Conservation (phyloP, 2,113 vertebrate species). For the Sardina pilchardus region DNA sequence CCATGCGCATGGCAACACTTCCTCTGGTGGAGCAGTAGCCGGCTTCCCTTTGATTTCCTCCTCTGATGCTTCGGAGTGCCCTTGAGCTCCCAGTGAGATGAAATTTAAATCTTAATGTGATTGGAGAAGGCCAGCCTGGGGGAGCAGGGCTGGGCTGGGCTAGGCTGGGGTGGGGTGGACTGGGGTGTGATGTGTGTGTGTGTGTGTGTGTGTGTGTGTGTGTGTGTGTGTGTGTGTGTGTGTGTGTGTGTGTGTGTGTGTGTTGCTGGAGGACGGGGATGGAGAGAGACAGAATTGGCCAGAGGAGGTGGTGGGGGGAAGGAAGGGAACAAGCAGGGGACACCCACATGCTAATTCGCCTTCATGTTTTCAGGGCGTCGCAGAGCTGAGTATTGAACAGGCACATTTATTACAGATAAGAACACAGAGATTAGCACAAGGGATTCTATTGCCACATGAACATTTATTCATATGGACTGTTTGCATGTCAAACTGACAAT, state of each 20-base stretch:
- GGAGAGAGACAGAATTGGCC: not conserved
- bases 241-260: not conserved
- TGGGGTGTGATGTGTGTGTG: too few relatives aligned
- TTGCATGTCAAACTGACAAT: not conserved
- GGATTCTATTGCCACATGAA: not conserved
- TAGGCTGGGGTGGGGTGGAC: too few relatives aligned
- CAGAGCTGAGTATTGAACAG: not conserved
- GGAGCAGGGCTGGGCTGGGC: not conserved
- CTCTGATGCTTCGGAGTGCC: conserved; percentile 32
- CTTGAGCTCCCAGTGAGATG: conserved; percentile 40
- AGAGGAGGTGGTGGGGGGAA: not conserved
- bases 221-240: not conserved
- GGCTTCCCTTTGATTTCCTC: conserved; percentile 26
- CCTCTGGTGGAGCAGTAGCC: conserved; percentile 24
- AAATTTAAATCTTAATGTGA: conserved; percentile 49
- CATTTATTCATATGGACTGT: not conserved
- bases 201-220: not conserved
- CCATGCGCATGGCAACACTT: conserved; percentile 27
- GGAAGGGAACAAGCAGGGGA: not conserved
- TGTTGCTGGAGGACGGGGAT: not conserved
- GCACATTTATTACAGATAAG: not conserved
- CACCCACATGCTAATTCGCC: not conserved
- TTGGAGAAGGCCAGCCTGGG: conserved; percentile 22
- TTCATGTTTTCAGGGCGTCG: not conserved
- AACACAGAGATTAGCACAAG: not conserved